Percentiles rank a stretch among this genome's conserved stretches.
These are phyloP conservation scores for Poeciliopsis prolifica DNA, from an alignment of 2,113 vertebrate genomes.

Conservation along the genomic window DNA sequence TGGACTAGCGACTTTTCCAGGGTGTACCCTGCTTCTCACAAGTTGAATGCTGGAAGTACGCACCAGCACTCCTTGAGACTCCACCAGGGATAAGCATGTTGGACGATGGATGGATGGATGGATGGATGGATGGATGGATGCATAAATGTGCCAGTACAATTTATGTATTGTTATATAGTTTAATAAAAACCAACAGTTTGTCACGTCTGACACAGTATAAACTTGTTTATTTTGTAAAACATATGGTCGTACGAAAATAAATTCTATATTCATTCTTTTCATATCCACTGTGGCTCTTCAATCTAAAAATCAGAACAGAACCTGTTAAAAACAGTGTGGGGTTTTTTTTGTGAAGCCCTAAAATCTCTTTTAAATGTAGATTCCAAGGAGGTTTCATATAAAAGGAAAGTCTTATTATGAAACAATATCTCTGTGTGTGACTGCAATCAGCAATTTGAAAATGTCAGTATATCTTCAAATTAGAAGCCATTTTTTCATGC, in stretches of 20 bases:
- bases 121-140: no score
- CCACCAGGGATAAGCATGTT: no score
- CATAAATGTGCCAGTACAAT: no score
- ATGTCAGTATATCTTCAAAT: conserved; percentile 63
- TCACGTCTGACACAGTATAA: background rate
- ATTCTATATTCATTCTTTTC: background rate
- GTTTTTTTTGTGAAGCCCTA: conserved; percentile 4
- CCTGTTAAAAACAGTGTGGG: background rate
- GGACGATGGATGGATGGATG: no score
- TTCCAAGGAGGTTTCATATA: conserved; percentile 17
- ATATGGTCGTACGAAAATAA: background rate
- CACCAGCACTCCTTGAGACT: no score
- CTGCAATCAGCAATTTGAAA: conserved; percentile 61
- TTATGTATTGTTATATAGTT: background rate
- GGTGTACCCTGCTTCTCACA: no score
- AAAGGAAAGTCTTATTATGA: conserved; percentile 48
- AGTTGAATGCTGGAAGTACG: no score
- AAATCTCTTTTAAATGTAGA: conserved; percentile 34
- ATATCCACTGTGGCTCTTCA: background rate
- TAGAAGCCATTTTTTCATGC: conserved; percentile 52
- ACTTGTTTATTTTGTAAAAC: background rate
- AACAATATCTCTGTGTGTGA: conserved; percentile 59
- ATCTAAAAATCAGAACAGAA: conserved; percentile 11
- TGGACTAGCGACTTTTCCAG: no score
- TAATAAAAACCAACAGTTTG: background rate